phyloP scores from a whole-genome alignment of 2,113 vertebrate species.

The Mormoops blainvillei region DNA sequence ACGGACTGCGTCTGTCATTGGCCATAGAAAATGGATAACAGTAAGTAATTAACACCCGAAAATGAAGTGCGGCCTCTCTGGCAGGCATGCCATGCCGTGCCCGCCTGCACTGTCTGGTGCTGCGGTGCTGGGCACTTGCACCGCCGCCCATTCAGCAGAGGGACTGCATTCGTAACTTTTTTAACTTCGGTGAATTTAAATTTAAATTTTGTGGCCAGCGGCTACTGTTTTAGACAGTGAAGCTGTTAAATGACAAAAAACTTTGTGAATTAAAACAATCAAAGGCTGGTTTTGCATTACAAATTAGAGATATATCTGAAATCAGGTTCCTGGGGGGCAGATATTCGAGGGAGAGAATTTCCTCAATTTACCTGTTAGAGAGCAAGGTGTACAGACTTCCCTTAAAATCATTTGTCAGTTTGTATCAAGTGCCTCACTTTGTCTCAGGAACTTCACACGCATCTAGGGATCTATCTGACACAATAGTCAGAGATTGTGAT shows the following conservation, averaged over 20 bases:
- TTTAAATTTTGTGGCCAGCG: not conserved
- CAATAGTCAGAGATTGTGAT: not conserved
- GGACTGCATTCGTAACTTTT: not conserved
- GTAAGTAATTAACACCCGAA: fast-evolving
- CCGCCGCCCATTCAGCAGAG: not conserved
- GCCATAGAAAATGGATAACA: too few species aligned
- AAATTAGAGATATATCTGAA: not conserved
- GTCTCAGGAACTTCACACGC: not conserved
- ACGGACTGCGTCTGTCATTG: too few species aligned
- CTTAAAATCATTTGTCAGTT: not conserved
- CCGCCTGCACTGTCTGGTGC: too few species aligned
- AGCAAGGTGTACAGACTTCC: not conserved
- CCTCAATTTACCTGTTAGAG: not conserved
- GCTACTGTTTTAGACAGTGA: not conserved
- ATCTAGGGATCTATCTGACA: not conserved
- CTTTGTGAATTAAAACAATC: not conserved
- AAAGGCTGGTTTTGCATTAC: not conserved
- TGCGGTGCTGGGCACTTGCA: too few species aligned
- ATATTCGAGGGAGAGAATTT: not conserved
- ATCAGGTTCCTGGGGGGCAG: not conserved
- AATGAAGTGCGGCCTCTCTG: too few species aligned
- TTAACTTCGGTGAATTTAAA: not conserved
- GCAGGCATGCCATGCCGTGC: too few species aligned
- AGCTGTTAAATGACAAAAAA: not conserved
- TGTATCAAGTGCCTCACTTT: not conserved